These are phyloP conservation scores for Lumbricus terrestris DNA, from an alignment of 2,888 invertebrate species.

Conservation along the genomic window DNA sequence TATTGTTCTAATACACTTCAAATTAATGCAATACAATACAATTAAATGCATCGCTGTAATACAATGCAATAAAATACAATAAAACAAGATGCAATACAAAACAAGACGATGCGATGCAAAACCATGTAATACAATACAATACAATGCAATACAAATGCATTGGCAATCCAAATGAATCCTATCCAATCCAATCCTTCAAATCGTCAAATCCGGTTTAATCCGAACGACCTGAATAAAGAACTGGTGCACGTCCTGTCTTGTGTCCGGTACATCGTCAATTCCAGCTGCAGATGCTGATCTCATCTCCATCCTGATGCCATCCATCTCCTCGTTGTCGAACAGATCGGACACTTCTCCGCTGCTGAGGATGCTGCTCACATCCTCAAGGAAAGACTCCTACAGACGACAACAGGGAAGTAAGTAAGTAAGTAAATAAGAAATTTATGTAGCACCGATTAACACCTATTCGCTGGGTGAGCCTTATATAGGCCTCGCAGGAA, in stretches of 20 bases:
- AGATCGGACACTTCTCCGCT: conserved; percentile 59
- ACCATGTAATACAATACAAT: too few species aligned
- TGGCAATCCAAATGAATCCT: background rate
- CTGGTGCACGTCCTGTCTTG: conserved; percentile 51
- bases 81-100: too few species aligned
- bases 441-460: background rate
- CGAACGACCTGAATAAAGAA: conserved; percentile 52
- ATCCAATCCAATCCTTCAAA: background rate
- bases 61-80: too few species aligned
- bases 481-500: too few species aligned
- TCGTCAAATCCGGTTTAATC: background rate
- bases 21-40: too few species aligned
- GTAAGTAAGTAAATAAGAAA: background rate
- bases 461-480: too few species aligned
- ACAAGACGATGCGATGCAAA: too few species aligned
- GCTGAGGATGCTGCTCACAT: conserved; percentile 58
- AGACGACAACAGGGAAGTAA: background rate
- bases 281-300: conserved; percentile 54
- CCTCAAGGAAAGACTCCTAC: conserved; percentile 58
- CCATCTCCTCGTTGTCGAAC: conserved; percentile 58
- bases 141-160: too few species aligned
- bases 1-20: too few species aligned
- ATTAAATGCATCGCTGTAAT: background rate
- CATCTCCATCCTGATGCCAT: conserved; percentile 56
- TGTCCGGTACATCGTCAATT: conserved; percentile 55